A percentile compares a stretch with the other conserved stretches of the same genome.
These are phyloP conservation scores for Rana temporaria DNA, from an alignment of 2,113 vertebrate species.

Conservation along the genomic window DNA sequence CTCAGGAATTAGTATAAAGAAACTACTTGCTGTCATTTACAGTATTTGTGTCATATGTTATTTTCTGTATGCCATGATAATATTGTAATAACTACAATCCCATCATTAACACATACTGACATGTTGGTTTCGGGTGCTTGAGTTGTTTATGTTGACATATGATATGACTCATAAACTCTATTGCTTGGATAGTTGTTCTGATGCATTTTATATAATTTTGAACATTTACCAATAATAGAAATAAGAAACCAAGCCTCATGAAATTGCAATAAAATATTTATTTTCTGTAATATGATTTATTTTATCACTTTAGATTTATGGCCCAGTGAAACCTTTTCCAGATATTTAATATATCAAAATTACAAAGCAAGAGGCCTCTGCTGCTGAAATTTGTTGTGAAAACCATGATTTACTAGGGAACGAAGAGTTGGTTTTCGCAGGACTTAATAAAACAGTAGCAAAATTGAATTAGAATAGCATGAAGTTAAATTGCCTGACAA, in stretches of 20 bases:
- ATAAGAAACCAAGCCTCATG: constrained; percentile 75
- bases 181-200: constrained; percentile 25
- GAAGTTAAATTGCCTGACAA: constrained; percentile 76
- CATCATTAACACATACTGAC: constrained; percentile 5
- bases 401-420: constrained; percentile 70
- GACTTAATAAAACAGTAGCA: constrained; percentile 73
- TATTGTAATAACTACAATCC: neutral
- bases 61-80: neutral
- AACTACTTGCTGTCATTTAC: too few relatives aligned
- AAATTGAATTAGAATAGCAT: constrained; percentile 75
- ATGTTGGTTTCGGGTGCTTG: neutral
- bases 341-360: constrained; percentile 80
- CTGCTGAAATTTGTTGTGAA: constrained; percentile 67
- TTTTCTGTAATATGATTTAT: constrained; percentile 78
- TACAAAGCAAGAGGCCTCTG: constrained; percentile 68
- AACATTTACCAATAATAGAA: constrained; percentile 70
- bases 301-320: constrained; percentile 79
- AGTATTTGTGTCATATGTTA: too few relatives aligned
- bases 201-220: constrained; percentile 62
- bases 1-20: too few relatives aligned
- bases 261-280: constrained; percentile 81
- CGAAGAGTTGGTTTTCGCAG: constrained; percentile 60
- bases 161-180: constrained; percentile 6
- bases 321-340: constrained; percentile 69
- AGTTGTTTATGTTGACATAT: constrained; percentile 10